Evolutionary conservation across 2,113 vertebrate genomes (phyloP).

Genomic region (Dryoscopus gambensis): DNA sequence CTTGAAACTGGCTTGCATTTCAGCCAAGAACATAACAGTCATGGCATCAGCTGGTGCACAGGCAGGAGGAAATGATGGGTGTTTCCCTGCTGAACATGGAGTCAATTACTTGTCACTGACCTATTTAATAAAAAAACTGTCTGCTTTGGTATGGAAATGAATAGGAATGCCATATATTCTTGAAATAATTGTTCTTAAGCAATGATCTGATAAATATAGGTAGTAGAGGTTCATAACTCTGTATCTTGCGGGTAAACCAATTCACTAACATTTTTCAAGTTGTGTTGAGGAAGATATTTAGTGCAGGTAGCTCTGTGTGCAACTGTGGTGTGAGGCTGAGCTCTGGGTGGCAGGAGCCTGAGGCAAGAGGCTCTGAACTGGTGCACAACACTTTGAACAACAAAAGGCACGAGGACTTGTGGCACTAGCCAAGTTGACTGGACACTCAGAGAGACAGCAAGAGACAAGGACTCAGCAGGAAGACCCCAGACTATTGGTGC

Average conservation of each 20-base stretch:
- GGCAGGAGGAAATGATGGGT: not conserved
- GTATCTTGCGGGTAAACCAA: not conserved
- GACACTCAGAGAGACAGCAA: not conserved
- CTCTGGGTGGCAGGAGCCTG: not conserved
- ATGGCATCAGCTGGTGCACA: not conserved
- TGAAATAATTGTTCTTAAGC: not conserved
- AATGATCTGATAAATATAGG: not conserved
- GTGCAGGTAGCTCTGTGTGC: not conserved
- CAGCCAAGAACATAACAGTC: not conserved
- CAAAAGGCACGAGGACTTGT: accelerated
- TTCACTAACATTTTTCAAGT: not conserved
- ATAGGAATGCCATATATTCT: not conserved
- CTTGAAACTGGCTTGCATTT: not conserved
- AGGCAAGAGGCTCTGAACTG: not conserved
- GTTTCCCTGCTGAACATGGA: not conserved
- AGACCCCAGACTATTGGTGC: not conserved
- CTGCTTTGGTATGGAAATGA: not conserved
- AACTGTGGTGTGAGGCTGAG: not conserved
- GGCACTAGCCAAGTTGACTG: not conserved
- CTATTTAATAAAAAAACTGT: not conserved
- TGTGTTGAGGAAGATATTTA: not conserved
- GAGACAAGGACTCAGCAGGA: not conserved
- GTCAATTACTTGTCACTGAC: not conserved
- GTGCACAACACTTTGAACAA: not conserved
- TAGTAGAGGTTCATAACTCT: not conserved